phyloP scores from a whole-genome alignment of 2,797 vertebrate genomes.

The Sebastes itinus region DNA sequence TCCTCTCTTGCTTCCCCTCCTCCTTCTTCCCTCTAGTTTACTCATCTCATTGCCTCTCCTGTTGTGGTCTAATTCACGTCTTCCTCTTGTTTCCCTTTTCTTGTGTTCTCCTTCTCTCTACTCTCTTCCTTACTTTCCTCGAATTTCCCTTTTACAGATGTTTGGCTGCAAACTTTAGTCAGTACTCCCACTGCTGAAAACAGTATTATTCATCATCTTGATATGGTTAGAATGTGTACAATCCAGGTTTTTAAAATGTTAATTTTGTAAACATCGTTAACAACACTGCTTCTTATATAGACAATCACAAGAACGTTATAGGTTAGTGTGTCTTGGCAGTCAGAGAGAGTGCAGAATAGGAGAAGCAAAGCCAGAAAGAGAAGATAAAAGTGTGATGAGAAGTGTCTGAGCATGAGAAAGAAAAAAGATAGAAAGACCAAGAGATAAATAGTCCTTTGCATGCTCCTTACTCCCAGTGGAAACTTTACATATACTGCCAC shows the following conservation, averaged over 20 bases:
- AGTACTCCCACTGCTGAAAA: neutral
- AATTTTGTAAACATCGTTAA: neutral
- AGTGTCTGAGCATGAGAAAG: slow-evolving; percentile 14
- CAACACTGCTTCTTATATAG: neutral
- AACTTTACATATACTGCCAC: too few relatives aligned
- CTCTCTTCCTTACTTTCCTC: neutral
- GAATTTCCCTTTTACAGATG: slow-evolving; percentile 27
- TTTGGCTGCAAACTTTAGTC: slow-evolving; percentile 33
- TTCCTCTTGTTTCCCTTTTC: neutral
- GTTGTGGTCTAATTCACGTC: neutral
- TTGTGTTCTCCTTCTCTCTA: neutral
- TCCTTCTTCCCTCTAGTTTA: slow-evolving; percentile 20
- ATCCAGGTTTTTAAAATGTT: neutral
- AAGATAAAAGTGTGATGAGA: slow-evolving; percentile 10
- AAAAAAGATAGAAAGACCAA: neutral
- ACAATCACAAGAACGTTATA: neutral
- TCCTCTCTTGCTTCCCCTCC: slow-evolving; percentile 7
- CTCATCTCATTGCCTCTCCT: slow-evolving; percentile 18
- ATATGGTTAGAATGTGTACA: neutral
- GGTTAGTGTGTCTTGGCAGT: neutral
- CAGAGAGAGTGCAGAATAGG: neutral
- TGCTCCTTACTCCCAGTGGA: neutral
- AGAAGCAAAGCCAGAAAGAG: slow-evolving; percentile 19
- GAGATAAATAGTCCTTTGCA: neutral
- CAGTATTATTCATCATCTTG: neutral